Evolutionary conservation across 2,113 vertebrate species (phyloP), one percentile per base, ranked within the genome.

Genomic region (Entelurus aequoreus): DNA sequence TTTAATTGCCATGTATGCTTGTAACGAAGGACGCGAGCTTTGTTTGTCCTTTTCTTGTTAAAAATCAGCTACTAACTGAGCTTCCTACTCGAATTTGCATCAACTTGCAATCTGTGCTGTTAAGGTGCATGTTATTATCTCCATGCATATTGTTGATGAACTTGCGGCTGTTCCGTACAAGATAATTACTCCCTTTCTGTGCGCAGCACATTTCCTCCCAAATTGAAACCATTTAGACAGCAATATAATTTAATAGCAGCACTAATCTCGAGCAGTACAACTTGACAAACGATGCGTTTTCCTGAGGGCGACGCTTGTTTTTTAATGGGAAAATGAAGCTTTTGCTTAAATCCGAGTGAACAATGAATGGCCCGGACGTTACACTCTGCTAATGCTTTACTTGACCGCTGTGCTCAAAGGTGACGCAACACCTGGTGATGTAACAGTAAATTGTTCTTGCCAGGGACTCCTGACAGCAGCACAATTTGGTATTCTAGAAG

Each of bases 231-330:
- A 71, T 74, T 80, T 53, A 70, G 2, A 37, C 38, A 68, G 57
- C 51, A 63, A 68, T 54, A 53, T 56, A 77, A 82, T 80, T 83
- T 68, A 62, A 62, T 48, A 51, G 57, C 16, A 6, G 55, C 74
- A 73, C 75, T 74, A 74, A 78, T 75, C 60, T 69, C 59, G 6
- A 9, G 68, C 69, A 8, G 13, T 15, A 5, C 66, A 68, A 65
- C 68, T 65, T 69, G 75, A 74, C 75, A 82, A 75, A 73, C 80
- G 79, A 81, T 76, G 73, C 62, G 76, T 74, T 77, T 78, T 77
- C 67, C 71, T 35, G 5, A 54, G 50, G 38, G 40, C 75, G 63
- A 28, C 68, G 62, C 65, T 75, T 74, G 65, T 65, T 44, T 74
- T 28, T 14, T 62, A 74, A 82, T 81, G 59, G 63, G 66, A 74